Percentiles rank a stretch among this genome's conserved stretches.
These are phyloP conservation scores for Bradypodion pumilum DNA, from an alignment of 2,797 vertebrate species.

Conservation along the genomic window DNA sequence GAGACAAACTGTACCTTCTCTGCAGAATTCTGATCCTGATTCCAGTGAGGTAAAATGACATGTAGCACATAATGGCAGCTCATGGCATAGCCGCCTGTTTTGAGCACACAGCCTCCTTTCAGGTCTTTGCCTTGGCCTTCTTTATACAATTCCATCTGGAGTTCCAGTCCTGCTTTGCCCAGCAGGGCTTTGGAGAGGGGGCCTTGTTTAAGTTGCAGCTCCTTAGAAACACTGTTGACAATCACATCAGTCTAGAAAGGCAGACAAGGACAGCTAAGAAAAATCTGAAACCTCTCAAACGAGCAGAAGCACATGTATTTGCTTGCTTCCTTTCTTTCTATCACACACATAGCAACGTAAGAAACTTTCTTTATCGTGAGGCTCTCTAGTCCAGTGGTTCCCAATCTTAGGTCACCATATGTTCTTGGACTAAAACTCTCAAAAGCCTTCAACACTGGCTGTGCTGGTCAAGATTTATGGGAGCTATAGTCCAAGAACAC, in stretches of 20 bases:
- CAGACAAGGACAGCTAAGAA: background rate
- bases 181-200: slow-evolving; percentile 81
- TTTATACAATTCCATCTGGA: slow-evolving; percentile 73
- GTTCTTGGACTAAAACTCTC: too few relatives aligned
- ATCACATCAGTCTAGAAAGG: slow-evolving; percentile 79
- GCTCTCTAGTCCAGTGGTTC: too few relatives aligned
- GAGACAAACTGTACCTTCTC: slow-evolving; percentile 70
- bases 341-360: too few relatives aligned
- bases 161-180: slow-evolving; percentile 74
- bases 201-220: slow-evolving; percentile 78
- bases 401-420: too few relatives aligned
- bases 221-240: slow-evolving; percentile 79
- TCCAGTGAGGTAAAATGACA: slow-evolving; percentile 74
- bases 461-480: too few relatives aligned
- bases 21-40: background rate
- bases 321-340: too few relatives aligned
- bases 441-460: too few relatives aligned
- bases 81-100: slow-evolving; percentile 79
- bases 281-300: background rate
- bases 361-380: too few relatives aligned
- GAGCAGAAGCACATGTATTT: too few relatives aligned
- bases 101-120: slow-evolving; percentile 68
- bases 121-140: background rate
- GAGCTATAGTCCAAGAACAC: too few relatives aligned
- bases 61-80: slow-evolving; percentile 81